These are phyloP conservation scores for Rhagonycha lutea DNA, from an alignment of 2,888 invertebrate species.

Conservation along the genomic window DNA sequence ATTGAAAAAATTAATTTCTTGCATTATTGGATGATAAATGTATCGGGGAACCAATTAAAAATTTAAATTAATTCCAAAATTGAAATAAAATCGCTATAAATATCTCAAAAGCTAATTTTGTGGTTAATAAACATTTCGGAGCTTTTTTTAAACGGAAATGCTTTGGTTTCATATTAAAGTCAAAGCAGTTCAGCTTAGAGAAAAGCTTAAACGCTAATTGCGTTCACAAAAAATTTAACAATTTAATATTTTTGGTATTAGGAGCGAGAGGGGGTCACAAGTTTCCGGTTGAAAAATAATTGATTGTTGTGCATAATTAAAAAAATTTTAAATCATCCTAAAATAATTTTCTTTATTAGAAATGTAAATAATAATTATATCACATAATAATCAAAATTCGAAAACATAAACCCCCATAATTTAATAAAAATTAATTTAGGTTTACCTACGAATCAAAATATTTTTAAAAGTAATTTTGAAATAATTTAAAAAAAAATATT, in stretches of 20 bases:
- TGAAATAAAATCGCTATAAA: background rate
- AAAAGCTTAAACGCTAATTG: background rate
- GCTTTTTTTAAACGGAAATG: background rate
- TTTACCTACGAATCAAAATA: no score
- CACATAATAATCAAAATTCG: no score
- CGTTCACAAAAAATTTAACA: background rate
- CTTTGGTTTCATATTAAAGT: background rate
- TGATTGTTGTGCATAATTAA: no score
- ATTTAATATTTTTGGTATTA: background rate
- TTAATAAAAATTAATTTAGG: no score
- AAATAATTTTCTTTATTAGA: no score
- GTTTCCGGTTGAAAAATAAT: no score
- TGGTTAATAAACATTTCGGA: background rate
- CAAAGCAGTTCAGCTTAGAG: background rate
- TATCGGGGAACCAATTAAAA: background rate
- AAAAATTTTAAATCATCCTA: no score
- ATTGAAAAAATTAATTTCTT: background rate
- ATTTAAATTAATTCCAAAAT: background rate
- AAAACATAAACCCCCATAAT: no score
- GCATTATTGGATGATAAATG: background rate
- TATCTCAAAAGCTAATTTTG: background rate
- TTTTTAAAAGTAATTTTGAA: no score
- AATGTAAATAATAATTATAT: no score
- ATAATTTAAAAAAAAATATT: background rate
- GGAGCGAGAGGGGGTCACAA: background rate